These are phyloP conservation scores for Apteryx mantelli DNA, from an alignment of 2,113 vertebrate species.

Conservation along the genomic window DNA sequence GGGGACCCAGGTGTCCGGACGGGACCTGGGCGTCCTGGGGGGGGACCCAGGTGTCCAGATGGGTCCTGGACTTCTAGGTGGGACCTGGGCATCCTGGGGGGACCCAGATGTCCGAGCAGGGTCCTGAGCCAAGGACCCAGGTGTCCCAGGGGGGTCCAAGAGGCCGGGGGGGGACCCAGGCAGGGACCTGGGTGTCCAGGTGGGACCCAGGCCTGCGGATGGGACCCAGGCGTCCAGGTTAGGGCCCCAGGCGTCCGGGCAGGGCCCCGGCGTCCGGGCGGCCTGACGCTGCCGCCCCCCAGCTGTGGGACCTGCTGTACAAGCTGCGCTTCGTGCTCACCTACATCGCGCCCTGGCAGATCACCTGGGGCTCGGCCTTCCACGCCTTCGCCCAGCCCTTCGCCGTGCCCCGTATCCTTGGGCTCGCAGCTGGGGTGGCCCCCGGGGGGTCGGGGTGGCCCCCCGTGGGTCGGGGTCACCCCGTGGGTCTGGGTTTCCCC, in stretches of 20 bases:
- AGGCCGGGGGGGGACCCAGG: no score
- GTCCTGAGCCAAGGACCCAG: no score
- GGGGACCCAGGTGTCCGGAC: no score
- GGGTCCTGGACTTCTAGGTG: no score
- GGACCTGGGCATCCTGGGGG: no score
- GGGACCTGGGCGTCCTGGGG: no score
- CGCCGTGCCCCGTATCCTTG: conserved; percentile 91
- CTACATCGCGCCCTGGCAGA: conserved; percentile 94
- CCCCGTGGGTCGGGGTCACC: no score
- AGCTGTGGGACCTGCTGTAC: conserved; percentile 93
- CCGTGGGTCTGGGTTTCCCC: no score
- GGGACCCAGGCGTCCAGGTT: not conserved
- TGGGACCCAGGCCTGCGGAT: not conserved
- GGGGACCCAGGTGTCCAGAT: not conserved
- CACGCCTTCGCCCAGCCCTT: conserved; percentile 93
- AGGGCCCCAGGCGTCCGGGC: not conserved
- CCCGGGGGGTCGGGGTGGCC: not conserved
- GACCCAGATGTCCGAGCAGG: no score
- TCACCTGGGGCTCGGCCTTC: conserved; percentile 93
- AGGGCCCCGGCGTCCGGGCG: no score
- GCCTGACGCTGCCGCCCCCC: not conserved
- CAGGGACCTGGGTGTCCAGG: no score
- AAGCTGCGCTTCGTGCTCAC: conserved; percentile 92
- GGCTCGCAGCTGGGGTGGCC: not conserved
- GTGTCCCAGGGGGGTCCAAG: not conserved